Percentiles rank a stretch among this genome's conserved stretches.
phyloP scores from a whole-genome alignment of 37 sponge, comb jelly and placozoan genomes.

The Chondrilla cf. caribensis region DNA sequence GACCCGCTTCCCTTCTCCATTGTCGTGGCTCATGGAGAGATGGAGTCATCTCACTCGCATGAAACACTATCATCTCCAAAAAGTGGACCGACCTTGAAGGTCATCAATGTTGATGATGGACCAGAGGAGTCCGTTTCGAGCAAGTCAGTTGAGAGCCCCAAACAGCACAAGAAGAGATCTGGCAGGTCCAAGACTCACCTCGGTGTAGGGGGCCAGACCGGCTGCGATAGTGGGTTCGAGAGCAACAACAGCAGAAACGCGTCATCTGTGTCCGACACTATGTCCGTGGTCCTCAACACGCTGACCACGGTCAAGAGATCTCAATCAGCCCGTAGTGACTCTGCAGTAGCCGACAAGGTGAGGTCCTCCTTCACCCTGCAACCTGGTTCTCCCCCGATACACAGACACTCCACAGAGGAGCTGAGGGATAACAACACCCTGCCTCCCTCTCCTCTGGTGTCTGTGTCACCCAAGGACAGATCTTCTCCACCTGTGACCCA shows the following conservation, averaged over 20 bases:
- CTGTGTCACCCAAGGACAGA: not conserved
- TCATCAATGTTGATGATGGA: not conserved
- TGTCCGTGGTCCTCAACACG: not conserved
- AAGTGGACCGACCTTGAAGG: not conserved
- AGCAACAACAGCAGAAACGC: slow-evolving; percentile 9
- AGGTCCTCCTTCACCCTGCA: not conserved
- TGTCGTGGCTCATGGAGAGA: not conserved
- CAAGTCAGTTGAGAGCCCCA: not conserved
- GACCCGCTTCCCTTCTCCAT: slow-evolving; percentile 20
- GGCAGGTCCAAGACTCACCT: slow-evolving; percentile 2
- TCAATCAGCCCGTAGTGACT: not conserved
- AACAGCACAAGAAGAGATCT: not conserved
- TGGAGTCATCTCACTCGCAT: not conserved
- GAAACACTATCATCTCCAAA: not conserved
- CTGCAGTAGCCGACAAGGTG: not conserved
- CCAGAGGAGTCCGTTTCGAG: not conserved
- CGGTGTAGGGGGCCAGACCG: not conserved
- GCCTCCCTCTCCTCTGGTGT: not conserved
- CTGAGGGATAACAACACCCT: not conserved
- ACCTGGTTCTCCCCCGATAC: not conserved
- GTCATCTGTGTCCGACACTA: not conserved
- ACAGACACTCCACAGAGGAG: not conserved
- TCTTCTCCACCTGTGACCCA: not conserved
- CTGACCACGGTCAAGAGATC: not conserved
- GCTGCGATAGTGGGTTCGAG: slow-evolving; percentile 19